Base-by-base conservation (phyloP, 2,888 invertebrate species). In the Perdita meconis region DNA sequence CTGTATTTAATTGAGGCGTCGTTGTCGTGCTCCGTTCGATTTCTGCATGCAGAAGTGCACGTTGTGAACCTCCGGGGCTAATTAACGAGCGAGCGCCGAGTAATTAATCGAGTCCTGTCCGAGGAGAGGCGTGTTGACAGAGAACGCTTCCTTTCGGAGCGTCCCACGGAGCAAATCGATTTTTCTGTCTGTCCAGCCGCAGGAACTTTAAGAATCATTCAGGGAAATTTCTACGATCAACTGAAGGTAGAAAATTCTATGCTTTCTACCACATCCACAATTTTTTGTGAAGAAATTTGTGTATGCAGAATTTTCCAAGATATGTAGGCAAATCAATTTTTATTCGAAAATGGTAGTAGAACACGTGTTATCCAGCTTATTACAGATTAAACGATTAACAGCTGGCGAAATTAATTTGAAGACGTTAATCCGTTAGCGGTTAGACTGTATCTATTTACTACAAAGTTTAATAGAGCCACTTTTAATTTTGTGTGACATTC, bases 61-160 rank as follows among this genome's bases (percentile, higher is more conserved):
- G 69, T 70, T 24, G 66, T 36, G 44, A 65, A 59, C 63, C 81
- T 84, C 75, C 80, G 73, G 71, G 86, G 78, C 82, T 88, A 88
- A 88, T 88, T 86, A 88, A 88, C 86, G 83, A 86, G 75, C 73
- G 81, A 78, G 75, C 72, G 78, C 68, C 81, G 83, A 83, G 84
- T 86, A 88, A 88, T 88, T 88, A 88, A 88, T 88, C 87, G 83
- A 60, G 63, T 63, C 74, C 63, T 53, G 69, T 63, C 53, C 57
- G 57, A 44, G 36, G 16, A 36, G 34, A 42, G 56, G 78, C 71
- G 71, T 57, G 70, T 64, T 60, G 72, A 79, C 72, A 68, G 53
- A 60, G 44, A 42, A 71, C 53, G 61, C 57, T 66, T 53, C 59
- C 51, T 63, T 55, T 55, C 36, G 36, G 16, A 60, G 68, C 70